Percentiles rank a stretch among this genome's conserved stretches.
phyloP scores from a whole-genome alignment of 2,797 vertebrate species.

The Hippocampus kuda region DNA sequence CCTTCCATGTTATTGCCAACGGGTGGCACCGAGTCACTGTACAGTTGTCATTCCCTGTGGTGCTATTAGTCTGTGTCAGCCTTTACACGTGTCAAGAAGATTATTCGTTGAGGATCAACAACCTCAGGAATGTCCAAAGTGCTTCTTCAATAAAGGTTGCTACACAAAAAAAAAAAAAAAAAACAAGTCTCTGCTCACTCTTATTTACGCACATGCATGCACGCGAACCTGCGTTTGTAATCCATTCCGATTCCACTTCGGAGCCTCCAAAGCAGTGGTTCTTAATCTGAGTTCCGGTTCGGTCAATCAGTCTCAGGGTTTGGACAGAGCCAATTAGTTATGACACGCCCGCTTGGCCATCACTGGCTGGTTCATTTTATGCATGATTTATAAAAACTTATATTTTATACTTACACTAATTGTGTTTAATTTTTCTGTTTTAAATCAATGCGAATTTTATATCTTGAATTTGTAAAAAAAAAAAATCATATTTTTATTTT shows the following conservation, averaged over 20 bases:
- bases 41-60: constrained; percentile 49
- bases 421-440: no score
- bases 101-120: constrained; percentile 38
- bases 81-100: constrained; percentile 44
- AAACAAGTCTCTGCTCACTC: constrained; percentile 17
- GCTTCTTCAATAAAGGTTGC: constrained; percentile 70
- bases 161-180: constrained; percentile 39
- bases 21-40: constrained; percentile 20
- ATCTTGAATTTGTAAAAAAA: no score
- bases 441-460: no score
- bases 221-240: neutral
- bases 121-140: constrained; percentile 42
- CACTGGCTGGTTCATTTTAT: no score
- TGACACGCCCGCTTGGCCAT: no score
- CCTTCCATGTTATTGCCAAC: constrained; percentile 14
- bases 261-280: neutral
- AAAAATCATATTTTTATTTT: no score
- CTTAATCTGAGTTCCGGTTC: no score
- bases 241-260: neutral
- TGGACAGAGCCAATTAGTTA: no score
- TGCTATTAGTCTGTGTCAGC: constrained; percentile 59
- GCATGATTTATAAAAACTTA: no score
- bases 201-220: constrained; percentile 10
- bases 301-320: no score
- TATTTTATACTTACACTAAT: no score